These are phyloP conservation scores for Penaeus japonicus DNA, from an alignment of 1,140 invertebrate species.

Conservation along the genomic window DNA sequence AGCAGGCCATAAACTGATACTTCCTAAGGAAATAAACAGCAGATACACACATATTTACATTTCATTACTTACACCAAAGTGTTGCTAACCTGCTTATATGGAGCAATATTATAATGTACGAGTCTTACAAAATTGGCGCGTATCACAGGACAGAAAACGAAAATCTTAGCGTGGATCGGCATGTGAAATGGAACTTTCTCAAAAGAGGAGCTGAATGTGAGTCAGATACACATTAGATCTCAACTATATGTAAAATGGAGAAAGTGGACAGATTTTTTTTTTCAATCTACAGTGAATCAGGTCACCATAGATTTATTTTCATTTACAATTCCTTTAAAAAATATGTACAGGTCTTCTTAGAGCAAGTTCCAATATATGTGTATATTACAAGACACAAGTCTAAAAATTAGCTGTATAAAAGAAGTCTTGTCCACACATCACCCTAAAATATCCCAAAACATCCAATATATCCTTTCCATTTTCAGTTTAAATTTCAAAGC, in stretches of 20 bases:
- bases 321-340: background rate
- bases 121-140: slow-evolving; percentile 57
- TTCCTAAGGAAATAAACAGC: slow-evolving; percentile 48
- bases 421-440: slow-evolving; percentile 50
- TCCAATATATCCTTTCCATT: background rate
- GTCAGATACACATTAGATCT: background rate
- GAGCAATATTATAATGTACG: slow-evolving; percentile 52
- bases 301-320: background rate
- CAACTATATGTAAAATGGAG: background rate
- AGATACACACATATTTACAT: slow-evolving; percentile 52
- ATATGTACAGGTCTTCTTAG: slow-evolving; percentile 30
- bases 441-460: slow-evolving; percentile 23
- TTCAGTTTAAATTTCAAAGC: background rate
- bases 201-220: slow-evolving; percentile 28
- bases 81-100: slow-evolving; percentile 48
- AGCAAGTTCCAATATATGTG: slow-evolving; percentile 49
- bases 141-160: slow-evolving; percentile 56
- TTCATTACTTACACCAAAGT: slow-evolving; percentile 50
- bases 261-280: background rate
- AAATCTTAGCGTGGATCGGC: slow-evolving; percentile 55
- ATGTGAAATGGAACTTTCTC: slow-evolving; percentile 54
- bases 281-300: background rate
- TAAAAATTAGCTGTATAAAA: slow-evolving; percentile 53
- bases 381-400: slow-evolving; percentile 48
- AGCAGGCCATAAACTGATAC: slow-evolving; percentile 30